Conservation (phyloP, 2,113 vertebrate species). For the Saiga tatarica region DNA sequence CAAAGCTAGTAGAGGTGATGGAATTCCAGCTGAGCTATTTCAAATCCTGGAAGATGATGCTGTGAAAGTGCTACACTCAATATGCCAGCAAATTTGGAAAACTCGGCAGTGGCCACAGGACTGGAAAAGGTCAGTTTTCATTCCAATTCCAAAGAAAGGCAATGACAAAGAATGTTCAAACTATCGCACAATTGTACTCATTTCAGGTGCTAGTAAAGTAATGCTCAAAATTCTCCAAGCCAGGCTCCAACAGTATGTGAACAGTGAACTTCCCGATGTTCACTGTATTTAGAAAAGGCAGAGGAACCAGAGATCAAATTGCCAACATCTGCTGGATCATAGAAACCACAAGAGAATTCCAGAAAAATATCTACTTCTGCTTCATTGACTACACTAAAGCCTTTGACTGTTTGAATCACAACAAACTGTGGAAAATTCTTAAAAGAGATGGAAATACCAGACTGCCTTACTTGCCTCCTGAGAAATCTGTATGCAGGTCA, state of each 20-base stretch:
- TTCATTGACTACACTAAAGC: background rate
- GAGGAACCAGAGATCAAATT: background rate
- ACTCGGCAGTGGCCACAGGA: background rate
- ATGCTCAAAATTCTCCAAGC: background rate
- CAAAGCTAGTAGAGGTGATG: background rate
- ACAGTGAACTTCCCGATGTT: background rate
- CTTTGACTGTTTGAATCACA: background rate
- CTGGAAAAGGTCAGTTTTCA: background rate
- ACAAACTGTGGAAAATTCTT: background rate
- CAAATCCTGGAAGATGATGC: background rate
- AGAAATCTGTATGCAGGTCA: background rate
- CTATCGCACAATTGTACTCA: background rate
- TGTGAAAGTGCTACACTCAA: background rate
- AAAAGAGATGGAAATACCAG: background rate
- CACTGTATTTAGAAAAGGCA: background rate
- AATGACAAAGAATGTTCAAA: background rate
- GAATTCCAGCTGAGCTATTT: background rate
- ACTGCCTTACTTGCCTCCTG: background rate
- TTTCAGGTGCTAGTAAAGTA: background rate
- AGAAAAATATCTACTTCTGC: background rate
- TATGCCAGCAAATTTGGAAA: background rate
- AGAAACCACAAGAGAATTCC: background rate
- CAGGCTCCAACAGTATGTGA: background rate
- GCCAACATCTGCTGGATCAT: background rate
- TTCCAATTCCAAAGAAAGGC: background rate